A percentile compares a stretch with the other conserved stretches of the same genome.
Conservation (phyloP, 1,140 invertebrate species). For the Pseudomyrmex dendroicus region DNA sequence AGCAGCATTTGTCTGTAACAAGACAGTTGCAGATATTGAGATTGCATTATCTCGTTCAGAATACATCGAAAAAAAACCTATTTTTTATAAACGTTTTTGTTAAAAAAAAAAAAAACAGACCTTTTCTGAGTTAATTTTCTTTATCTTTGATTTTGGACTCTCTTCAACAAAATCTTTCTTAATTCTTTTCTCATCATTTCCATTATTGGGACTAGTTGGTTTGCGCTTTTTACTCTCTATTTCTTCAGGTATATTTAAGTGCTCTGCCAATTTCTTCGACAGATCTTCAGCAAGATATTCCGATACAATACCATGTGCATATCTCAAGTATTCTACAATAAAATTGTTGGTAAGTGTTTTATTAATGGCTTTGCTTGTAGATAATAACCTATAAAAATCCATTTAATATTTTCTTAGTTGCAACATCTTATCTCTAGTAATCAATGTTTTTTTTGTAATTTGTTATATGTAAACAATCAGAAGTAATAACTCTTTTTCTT, state of each 20-base stretch:
- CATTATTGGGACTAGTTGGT: slow-evolving; percentile 77
- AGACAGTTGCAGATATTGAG: slow-evolving; percentile 40
- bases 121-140: slow-evolving; percentile 81
- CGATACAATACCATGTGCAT: slow-evolving; percentile 89
- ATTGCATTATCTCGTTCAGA: background rate
- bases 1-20: slow-evolving; percentile 79
- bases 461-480: background rate
- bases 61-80: background rate
- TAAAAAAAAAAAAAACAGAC: slow-evolving; percentile 66
- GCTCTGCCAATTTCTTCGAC: slow-evolving; percentile 86
- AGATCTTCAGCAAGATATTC: slow-evolving; percentile 90
- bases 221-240: slow-evolving; percentile 87
- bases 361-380: slow-evolving; percentile 26
- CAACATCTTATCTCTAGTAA: no score
- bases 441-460: background rate
- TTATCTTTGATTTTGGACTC: slow-evolving; percentile 75
- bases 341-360: slow-evolving; percentile 33
- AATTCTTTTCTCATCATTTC: slow-evolving; percentile 78
- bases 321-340: slow-evolving; percentile 87
- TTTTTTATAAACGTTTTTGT: slow-evolving; percentile 2
- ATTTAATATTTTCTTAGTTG: slow-evolving; percentile 16
- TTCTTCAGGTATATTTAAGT: slow-evolving; percentile 87
- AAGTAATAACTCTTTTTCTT: slow-evolving; percentile 44
- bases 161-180: slow-evolving; percentile 77
- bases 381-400: slow-evolving; percentile 36